Conservation (phyloP, 1,140 invertebrate species). For the Drosophila santomea region DNA sequence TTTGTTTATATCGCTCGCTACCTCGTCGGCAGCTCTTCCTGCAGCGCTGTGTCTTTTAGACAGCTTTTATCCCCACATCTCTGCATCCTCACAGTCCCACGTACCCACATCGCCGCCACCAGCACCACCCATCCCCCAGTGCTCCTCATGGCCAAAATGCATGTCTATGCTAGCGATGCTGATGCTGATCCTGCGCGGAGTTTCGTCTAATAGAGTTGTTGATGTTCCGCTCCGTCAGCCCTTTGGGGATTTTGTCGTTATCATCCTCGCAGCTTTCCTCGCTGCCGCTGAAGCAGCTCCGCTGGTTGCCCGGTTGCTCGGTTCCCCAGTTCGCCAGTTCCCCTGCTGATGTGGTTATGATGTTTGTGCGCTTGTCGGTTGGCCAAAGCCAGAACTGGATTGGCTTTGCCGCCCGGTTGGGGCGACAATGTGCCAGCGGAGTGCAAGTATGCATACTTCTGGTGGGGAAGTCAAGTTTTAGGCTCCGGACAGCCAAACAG, state of each 20-base stretch:
- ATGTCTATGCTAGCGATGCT: constrained; percentile 22
- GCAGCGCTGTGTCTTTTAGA: constrained; percentile 41
- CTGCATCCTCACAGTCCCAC: neutral
- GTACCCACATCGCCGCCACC: neutral
- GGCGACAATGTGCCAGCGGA: constrained; percentile 22
- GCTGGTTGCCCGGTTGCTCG: constrained; percentile 1
- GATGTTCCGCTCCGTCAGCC: constrained; percentile 70
- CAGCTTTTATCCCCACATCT: constrained; percentile 29
- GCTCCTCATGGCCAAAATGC: constrained; percentile 45
- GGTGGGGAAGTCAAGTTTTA: constrained; percentile 46
- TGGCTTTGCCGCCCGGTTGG: neutral
- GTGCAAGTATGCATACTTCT: constrained; percentile 42
- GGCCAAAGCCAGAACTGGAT: constrained; percentile 20
- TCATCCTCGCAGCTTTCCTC: constrained; percentile 36
- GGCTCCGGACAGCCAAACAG: constrained; percentile 12
- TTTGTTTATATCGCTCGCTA: constrained; percentile 77
- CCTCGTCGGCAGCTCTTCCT: constrained; percentile 39
- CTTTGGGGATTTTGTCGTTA: constrained; percentile 72
- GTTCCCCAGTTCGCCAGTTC: constrained; percentile 1
- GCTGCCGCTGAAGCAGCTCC: constrained; percentile 10
- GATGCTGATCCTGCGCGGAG: constrained; percentile 38
- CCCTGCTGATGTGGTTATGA: constrained; percentile 75
- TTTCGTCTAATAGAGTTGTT: constrained; percentile 76
- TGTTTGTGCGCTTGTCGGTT: constrained; percentile 67
- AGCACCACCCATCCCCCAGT: neutral